Evolutionary conservation across 2,113 vertebrate genomes (phyloP), one percentile per base, ranked within the genome.

Genomic region (Hemibagrus wyckioides): DNA sequence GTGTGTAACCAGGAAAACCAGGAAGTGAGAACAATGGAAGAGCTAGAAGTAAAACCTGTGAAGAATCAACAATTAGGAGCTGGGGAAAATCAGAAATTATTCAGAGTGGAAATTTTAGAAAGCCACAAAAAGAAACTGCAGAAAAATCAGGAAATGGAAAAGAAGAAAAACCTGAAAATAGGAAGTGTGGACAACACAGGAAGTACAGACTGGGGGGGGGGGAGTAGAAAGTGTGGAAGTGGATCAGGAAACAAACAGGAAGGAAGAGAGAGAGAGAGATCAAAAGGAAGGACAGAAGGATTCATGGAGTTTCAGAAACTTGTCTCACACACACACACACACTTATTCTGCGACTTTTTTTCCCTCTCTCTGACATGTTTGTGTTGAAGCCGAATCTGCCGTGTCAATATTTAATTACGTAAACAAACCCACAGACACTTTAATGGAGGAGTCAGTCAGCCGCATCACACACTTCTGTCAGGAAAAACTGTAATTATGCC

Each of bases 351-450:
- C 17, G 0, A 39, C 67, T 69, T 39, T 17, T 33, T 36, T 13
- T 13, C 10, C 14, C 13, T 30, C 21, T 13, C 28, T 75, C 11
- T 48, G 71, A 44, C 41, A 75, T 75, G 44, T 28, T 77, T 77
- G 44, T 2, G 28, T 52, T 52, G 44, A 30, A 77, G 30, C 25
- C 75, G 52, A 52, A 77, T 77, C 48, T 50, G 75, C 90, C 84
- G 84, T 91, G 91, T 94, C 92, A 93, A 93, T 94, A 93, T 94
- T 94, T 93, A 92, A 94, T 94, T 93, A 91, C 92, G 92, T 93
- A 93, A 93, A 93, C 91, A 90, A 90, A 89, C 89, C 92, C 88
- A 92, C 92, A 93, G 93, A 94, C 92, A 92, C 92, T 91, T 92
- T 93, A 93, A 94, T 91, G 65, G 85, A 92, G 90, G 90, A 92